phyloP scores from a whole-genome alignment of 2,888 invertebrate genomes.

The Eumerus sabulonum region DNA sequence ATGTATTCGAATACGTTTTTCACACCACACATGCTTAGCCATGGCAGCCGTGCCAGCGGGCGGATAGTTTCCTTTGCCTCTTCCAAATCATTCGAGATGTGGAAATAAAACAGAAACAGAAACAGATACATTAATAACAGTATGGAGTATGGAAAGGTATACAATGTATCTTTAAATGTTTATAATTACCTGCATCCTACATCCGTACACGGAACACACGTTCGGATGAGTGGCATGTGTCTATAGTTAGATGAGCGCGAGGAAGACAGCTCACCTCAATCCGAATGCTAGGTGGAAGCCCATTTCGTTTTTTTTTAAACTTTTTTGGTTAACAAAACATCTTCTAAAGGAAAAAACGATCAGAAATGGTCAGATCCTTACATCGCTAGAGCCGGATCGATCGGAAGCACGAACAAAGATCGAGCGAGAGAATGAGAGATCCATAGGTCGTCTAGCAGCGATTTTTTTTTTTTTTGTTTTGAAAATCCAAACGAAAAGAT shows the following conservation, averaged over 20 bases:
- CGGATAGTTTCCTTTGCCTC: conserved; percentile 49
- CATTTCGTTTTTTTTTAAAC: too few relatives aligned
- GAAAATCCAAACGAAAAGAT: conserved; percentile 65
- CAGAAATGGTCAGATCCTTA: conserved; percentile 47
- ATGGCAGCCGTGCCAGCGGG: conserved; percentile 32
- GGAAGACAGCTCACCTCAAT: conserved; percentile 48
- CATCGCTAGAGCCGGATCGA: background rate
- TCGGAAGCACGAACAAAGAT: too few relatives aligned
- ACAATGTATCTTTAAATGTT: conserved; percentile 50
- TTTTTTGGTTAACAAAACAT: background rate
- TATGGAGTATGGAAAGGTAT: conserved; percentile 9
- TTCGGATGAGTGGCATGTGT: conserved; percentile 40
- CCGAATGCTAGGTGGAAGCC: background rate
- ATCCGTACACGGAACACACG: conserved; percentile 37
- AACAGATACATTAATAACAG: conserved; percentile 60
- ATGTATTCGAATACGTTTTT: conserved; percentile 59
- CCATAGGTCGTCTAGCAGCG: conserved; percentile 41
- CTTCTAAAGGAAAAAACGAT: conserved; percentile 49
- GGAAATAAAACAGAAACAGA: conserved; percentile 60
- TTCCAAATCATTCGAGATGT: conserved; percentile 38
- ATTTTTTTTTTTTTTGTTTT: too few relatives aligned
- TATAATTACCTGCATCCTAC: conserved; percentile 69
- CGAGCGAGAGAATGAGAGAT: conserved; percentile 39
- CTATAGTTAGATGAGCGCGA: conserved; percentile 36
- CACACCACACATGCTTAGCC: conserved; percentile 59